These are phyloP conservation scores for Amphipyra tragopoginis DNA, from an alignment of 2,888 invertebrate genomes.

Conservation along the genomic window DNA sequence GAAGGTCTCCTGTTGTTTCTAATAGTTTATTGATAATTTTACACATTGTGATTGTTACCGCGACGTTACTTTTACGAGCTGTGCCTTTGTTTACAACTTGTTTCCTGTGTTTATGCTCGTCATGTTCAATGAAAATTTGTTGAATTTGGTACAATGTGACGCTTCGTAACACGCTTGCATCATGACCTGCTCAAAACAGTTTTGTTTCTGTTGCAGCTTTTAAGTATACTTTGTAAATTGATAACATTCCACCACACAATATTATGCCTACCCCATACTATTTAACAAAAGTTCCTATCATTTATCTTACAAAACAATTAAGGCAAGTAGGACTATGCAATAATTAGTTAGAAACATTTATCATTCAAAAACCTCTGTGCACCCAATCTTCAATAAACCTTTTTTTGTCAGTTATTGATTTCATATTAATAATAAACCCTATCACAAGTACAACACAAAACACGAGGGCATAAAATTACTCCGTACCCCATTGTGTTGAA, in stretches of 20 bases:
- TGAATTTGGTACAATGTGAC: conserved; percentile 58
- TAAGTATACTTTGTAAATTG: conserved; percentile 4
- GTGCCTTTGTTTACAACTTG: conserved; percentile 85
- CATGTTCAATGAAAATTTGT: conserved; percentile 76
- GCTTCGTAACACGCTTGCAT: conserved; percentile 38
- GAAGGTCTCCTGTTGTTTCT: conserved; percentile 61
- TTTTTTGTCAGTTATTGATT: conserved; percentile 75
- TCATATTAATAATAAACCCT: conserved; percentile 77
- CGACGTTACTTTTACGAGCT: conserved; percentile 73
- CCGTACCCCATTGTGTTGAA: conserved; percentile 80
- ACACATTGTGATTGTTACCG: conserved; percentile 61
- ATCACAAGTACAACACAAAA: conserved; percentile 74
- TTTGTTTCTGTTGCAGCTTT: conserved; percentile 1
- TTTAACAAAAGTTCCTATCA: not conserved
- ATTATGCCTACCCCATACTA: not conserved
- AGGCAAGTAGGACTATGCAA: not conserved
- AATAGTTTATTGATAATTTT: conserved; percentile 64
- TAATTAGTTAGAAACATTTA: not conserved
- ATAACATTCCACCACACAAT: not conserved
- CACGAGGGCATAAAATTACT: conserved; percentile 74
- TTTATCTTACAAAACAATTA: not conserved
- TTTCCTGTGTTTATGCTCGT: conserved; percentile 82
- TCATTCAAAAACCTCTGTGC: conserved; percentile 11
- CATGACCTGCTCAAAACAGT: conserved; percentile 24
- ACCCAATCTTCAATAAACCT: conserved; percentile 9